Conservation (phyloP, 92 coral and sea anemone genomes). For the Epizoanthus ramosus region DNA sequence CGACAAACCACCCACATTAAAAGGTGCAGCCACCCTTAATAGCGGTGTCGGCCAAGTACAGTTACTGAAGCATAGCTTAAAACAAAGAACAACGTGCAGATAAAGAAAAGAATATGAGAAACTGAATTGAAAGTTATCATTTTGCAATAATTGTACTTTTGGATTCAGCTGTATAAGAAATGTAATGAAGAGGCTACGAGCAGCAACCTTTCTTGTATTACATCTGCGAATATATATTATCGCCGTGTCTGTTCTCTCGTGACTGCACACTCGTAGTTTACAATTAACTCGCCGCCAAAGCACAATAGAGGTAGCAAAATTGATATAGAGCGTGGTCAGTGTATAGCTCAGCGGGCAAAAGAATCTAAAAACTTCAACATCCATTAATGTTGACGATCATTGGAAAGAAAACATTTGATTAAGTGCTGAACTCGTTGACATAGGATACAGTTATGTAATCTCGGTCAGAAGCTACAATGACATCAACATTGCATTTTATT, state of each 20-base stretch:
- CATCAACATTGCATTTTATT: no score
- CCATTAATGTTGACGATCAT: not conserved
- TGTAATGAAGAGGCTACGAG: no score
- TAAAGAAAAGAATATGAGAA: not conserved
- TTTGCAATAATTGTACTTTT: not conserved
- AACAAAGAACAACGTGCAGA: not conserved
- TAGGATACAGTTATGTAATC: no score
- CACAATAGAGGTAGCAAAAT: constrained; percentile 23
- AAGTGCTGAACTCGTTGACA: no score
- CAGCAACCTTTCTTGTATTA: not conserved
- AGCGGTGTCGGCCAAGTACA: constrained; percentile 26
- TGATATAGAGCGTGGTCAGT: constrained; percentile 6
- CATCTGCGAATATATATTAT: not conserved
- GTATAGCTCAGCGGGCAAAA: constrained; percentile 15
- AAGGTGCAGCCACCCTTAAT: constrained; percentile 4
- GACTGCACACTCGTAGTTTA: constrained; percentile 1
- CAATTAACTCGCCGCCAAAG: constrained; percentile 16
- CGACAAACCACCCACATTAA: constrained; percentile 14
- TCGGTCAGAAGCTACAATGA: no score
- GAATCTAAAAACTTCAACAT: not conserved
- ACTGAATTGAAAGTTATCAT: not conserved
- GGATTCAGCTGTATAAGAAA: not conserved
- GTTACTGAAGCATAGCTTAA: not conserved
- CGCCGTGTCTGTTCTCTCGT: not conserved
- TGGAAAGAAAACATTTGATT: no score